Evolutionary conservation across 2,113 vertebrate species (phyloP).

Genomic region (Brachypodius melanocephalos): DNA sequence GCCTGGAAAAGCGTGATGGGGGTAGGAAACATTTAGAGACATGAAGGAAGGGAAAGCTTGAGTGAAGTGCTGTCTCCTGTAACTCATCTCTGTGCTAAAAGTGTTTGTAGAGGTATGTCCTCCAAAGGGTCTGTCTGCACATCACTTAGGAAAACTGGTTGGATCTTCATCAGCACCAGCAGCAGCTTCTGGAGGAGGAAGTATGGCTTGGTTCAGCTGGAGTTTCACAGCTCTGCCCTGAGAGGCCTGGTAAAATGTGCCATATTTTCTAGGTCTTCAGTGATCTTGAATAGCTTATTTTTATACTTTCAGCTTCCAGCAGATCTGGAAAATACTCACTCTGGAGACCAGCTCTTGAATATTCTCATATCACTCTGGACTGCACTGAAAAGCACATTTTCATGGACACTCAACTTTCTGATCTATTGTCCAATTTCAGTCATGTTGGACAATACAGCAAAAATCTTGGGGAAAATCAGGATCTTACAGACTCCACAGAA

Average conservation of each 20-base stretch:
- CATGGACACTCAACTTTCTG: fast-evolving
- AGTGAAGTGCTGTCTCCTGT: not conserved
- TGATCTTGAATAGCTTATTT: not conserved
- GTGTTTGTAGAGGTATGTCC: not conserved
- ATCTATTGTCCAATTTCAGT: not conserved
- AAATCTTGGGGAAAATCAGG: not conserved
- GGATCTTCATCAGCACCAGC: not conserved
- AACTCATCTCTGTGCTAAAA: not conserved
- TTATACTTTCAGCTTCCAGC: not conserved
- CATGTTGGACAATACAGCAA: not conserved
- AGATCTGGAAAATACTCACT: not conserved
- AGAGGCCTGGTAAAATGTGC: not conserved
- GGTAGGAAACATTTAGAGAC: not conserved
- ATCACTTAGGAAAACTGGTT: not conserved
- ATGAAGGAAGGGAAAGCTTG: not conserved
- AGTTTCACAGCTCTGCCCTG: not conserved
- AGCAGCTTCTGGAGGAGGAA: not conserved
- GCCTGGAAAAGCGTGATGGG: not conserved
- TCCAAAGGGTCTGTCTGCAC: not conserved
- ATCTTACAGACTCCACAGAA: not conserved
- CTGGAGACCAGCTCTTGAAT: not conserved
- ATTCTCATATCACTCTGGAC: not conserved
- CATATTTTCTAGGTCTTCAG: not conserved
- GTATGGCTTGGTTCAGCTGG: not conserved
- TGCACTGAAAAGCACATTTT: not conserved